Conservation (phyloP, 2,797 vertebrate genomes). For the Eidolon dupreanum region DNA sequence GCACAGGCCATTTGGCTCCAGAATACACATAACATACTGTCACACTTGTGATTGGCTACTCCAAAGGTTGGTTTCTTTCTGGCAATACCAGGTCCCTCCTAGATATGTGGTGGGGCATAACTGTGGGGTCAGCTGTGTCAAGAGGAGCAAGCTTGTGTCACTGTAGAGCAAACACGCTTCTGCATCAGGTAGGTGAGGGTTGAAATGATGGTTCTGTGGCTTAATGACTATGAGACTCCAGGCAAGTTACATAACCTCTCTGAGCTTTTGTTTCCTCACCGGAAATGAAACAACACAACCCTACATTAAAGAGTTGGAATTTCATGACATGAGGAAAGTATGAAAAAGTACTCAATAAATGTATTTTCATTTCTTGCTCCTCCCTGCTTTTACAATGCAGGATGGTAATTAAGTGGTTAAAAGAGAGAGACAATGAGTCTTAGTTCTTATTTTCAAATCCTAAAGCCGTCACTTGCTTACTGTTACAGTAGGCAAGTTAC, state of each 20-base stretch:
- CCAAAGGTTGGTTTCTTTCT: background rate
- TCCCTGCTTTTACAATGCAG: too few species aligned
- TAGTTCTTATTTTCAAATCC: background rate
- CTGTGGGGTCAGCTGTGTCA: background rate
- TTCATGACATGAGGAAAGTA: background rate
- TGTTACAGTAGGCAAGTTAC: background rate
- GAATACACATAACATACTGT: rapidly evolving
- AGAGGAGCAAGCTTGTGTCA: background rate
- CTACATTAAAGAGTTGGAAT: background rate
- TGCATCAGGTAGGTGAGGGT: rapidly evolving
- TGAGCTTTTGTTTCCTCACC: background rate
- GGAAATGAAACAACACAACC: background rate
- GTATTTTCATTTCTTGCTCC: background rate
- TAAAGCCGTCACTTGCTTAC: background rate
- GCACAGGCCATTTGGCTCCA: background rate
- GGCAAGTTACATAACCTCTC: background rate
- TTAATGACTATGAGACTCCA: background rate
- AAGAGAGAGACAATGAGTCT: background rate
- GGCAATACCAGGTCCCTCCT: background rate
- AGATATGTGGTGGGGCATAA: rapidly evolving
- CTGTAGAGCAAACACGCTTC: background rate
- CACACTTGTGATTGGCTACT: rapidly evolving
- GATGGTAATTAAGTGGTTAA: too few species aligned
- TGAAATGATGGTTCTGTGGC: background rate
- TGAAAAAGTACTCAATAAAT: background rate